Conservation (phyloP, 2,113 vertebrate genomes). For the Mungos mungo region DNA sequence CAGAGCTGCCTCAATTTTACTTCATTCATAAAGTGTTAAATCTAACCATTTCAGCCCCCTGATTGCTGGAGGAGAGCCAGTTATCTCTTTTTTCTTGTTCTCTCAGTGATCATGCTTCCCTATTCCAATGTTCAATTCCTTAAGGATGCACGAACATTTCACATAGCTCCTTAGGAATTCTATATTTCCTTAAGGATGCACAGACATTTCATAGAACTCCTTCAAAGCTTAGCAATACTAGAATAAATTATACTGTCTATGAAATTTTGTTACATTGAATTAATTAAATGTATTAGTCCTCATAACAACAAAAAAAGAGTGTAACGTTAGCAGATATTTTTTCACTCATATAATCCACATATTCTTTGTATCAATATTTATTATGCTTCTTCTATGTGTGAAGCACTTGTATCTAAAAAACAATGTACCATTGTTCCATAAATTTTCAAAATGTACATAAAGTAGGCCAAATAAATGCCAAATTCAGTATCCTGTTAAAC, state of each 20-base stretch:
- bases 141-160: background rate
- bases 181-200: background rate
- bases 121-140: background rate
- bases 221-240: constrained; percentile 1
- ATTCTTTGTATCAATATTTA: constrained; percentile 65
- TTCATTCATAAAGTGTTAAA: background rate
- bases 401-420: constrained; percentile 68
- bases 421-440: constrained; percentile 64
- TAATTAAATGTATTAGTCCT: constrained; percentile 65
- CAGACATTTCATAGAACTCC: background rate
- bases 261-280: constrained; percentile 55
- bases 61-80: background rate
- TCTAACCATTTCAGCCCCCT: background rate
- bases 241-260: constrained; percentile 44
- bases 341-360: constrained; percentile 2
- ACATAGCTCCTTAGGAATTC: background rate
- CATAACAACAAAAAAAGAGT: background rate
- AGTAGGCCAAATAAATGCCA: constrained; percentile 75
- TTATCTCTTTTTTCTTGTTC: background rate
- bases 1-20: background rate
- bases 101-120: background rate
- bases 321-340: constrained; percentile 44
- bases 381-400: constrained; percentile 23
- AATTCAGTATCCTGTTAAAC: constrained; percentile 74
- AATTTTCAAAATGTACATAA: constrained; percentile 75